Evolutionary conservation across 2,888 invertebrate species (phyloP).

Genomic region (Digitonthophagus gazella): DNA sequence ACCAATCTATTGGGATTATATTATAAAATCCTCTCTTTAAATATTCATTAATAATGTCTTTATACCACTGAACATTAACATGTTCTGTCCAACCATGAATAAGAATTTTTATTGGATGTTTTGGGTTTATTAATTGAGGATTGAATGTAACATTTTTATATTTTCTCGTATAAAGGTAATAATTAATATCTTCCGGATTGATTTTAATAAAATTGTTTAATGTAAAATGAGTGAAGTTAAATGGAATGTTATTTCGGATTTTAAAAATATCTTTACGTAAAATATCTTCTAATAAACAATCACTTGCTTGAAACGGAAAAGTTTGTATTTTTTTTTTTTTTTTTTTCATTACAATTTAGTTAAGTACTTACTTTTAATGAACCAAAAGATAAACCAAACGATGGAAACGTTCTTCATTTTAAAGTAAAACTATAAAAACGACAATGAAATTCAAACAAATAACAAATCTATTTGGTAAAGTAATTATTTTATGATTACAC

Average conservation of each 20-base stretch:
- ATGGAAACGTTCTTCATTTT: neutral
- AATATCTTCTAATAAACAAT: conserved; percentile 15
- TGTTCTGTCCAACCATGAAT: conserved; percentile 54
- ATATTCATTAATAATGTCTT: conserved; percentile 47
- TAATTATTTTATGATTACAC: neutral
- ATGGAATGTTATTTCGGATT: conserved; percentile 18
- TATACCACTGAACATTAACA: conserved; percentile 42
- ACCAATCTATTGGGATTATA: conserved; percentile 56
- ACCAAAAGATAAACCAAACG: neutral
- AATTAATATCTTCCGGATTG: conserved; percentile 1
- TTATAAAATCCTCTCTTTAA: conserved; percentile 49
- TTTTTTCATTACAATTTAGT: too few relatives aligned
- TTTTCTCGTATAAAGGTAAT: conserved; percentile 18
- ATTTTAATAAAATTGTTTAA: conserved; percentile 8
- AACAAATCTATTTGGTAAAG: too few relatives aligned
- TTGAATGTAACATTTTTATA: conserved; percentile 9
- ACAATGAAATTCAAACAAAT: neutral
- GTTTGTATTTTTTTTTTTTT: too few relatives aligned
- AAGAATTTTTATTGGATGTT: conserved; percentile 43
- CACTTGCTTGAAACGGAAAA: too few relatives aligned
- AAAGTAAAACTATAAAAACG: neutral
- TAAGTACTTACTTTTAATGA: neutral
- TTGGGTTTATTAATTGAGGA: conserved; percentile 9
- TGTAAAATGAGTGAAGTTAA: conserved; percentile 4
- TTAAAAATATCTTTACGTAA: conserved; percentile 18